Percentiles rank a stretch among this genome's conserved stretches.
phyloP scores from a whole-genome alignment of 2,888 invertebrate genomes.

The Drosophila neonasuta region DNA sequence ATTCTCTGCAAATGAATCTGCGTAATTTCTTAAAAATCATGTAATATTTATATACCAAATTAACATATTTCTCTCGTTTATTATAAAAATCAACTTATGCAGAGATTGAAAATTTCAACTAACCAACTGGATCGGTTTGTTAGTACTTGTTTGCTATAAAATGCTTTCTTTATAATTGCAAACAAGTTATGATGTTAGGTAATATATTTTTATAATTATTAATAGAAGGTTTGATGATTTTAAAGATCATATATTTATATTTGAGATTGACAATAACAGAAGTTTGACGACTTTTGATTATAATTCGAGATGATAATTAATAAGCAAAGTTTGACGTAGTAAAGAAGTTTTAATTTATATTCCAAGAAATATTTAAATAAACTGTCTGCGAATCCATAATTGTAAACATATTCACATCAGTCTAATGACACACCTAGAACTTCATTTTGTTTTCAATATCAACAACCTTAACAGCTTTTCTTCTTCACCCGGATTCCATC shows the following conservation, averaged over 20 bases:
- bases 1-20: neutral
- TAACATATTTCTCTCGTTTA: neutral
- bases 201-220: neutral
- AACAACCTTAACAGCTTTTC: constrained; percentile 3
- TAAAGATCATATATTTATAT: too few species aligned
- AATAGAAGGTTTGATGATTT: neutral
- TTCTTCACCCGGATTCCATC: neutral
- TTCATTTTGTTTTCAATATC: neutral
- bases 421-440: neutral
- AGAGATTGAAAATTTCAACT: neutral
- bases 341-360: neutral
- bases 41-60: neutral
- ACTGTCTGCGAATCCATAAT: neutral
- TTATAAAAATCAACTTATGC: neutral
- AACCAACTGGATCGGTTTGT: neutral
- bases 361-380: constrained; percentile 5
- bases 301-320: neutral
- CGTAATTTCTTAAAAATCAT: neutral
- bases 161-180: neutral
- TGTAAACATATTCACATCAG: neutral
- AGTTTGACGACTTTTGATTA: neutral
- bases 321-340: neutral
- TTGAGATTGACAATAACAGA: neutral
- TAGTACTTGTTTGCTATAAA: neutral
- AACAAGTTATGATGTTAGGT: neutral